These are phyloP conservation scores for Callipepla californica DNA, from an alignment of 2,113 vertebrate species.

Conservation along the genomic window DNA sequence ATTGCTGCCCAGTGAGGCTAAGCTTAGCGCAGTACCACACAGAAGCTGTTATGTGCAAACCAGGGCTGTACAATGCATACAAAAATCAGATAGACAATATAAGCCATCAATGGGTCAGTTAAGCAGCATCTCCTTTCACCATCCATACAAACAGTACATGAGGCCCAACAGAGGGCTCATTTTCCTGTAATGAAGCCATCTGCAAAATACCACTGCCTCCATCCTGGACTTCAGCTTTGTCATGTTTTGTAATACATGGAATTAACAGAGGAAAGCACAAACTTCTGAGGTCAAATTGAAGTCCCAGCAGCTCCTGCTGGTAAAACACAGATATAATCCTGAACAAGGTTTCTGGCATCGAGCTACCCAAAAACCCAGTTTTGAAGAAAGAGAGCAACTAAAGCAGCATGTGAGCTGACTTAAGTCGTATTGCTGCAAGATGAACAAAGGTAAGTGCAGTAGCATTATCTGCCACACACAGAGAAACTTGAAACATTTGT, in stretches of 20 bases:
- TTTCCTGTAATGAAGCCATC: neutral
- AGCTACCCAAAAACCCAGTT: constrained; percentile 27
- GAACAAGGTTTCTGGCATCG: constrained; percentile 1
- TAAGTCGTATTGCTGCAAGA: constrained; percentile 44
- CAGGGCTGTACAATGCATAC: neutral
- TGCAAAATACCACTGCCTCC: neutral
- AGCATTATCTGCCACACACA: neutral
- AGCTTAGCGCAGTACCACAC: neutral
- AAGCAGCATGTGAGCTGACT: neutral
- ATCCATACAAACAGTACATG: rapidly evolving
- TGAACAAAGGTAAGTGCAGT: constrained; percentile 43
- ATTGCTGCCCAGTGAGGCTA: neutral
- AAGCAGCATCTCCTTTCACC: neutral
- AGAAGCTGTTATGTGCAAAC: neutral
- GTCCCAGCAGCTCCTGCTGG: neutral
- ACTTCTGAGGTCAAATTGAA: neutral
- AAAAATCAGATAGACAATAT: neutral
- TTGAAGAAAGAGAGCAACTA: constrained; percentile 29
- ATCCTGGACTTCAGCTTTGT: neutral
- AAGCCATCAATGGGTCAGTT: neutral
- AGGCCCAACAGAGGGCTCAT: neutral
- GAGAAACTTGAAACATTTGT: constrained; percentile 42
- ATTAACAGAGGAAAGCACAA: neutral
- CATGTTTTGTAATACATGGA: neutral
- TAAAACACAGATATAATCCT: neutral